A percentile compares a stretch with the other conserved stretches of the same genome.
Evolutionary conservation across 2,113 vertebrate genomes (phyloP).

Genomic region (Cathartes aura): DNA sequence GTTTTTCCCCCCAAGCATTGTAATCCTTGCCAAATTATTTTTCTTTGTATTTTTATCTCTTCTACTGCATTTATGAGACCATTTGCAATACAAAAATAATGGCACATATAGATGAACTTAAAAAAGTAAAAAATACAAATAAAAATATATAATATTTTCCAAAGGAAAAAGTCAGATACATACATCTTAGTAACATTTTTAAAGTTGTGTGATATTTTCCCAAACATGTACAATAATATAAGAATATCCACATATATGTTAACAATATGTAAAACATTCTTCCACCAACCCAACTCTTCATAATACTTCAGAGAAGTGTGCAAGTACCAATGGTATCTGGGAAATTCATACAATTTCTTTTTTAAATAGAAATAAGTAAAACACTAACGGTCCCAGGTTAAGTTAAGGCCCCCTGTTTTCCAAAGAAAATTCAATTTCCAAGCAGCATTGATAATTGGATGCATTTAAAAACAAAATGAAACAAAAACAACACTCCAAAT

Average conservation of each 20-base stretch:
- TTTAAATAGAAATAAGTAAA: constrained; percentile 66
- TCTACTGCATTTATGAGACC: constrained; percentile 61
- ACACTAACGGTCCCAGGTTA: constrained; percentile 50
- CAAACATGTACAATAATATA: constrained; percentile 82
- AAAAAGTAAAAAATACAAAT: constrained; percentile 84
- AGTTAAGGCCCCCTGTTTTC: constrained; percentile 62
- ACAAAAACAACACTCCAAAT: constrained; percentile 39
- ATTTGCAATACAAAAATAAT: constrained; percentile 80
- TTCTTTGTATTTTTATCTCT: constrained; percentile 55
- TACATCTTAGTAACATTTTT: constrained; percentile 80
- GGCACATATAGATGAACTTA: constrained; percentile 77
- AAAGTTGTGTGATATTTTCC: constrained; percentile 72
- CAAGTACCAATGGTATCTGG: constrained; percentile 65
- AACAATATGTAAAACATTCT: constrained; percentile 74
- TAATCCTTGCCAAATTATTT: constrained; percentile 64
- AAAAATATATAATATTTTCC: constrained; percentile 84
- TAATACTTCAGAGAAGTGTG: constrained; percentile 65
- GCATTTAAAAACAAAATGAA: constrained; percentile 23
- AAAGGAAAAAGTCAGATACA: constrained; percentile 81
- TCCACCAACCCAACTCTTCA: constrained; percentile 55
- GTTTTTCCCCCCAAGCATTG: constrained; percentile 34
- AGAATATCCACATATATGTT: constrained; percentile 77
- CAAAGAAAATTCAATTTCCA: constrained; percentile 44
- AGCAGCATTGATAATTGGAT: constrained; percentile 53
- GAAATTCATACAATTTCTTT: constrained; percentile 59